Evolutionary conservation across 2,113 vertebrate genomes (phyloP).

Genomic region (Dasyornis broadbenti): DNA sequence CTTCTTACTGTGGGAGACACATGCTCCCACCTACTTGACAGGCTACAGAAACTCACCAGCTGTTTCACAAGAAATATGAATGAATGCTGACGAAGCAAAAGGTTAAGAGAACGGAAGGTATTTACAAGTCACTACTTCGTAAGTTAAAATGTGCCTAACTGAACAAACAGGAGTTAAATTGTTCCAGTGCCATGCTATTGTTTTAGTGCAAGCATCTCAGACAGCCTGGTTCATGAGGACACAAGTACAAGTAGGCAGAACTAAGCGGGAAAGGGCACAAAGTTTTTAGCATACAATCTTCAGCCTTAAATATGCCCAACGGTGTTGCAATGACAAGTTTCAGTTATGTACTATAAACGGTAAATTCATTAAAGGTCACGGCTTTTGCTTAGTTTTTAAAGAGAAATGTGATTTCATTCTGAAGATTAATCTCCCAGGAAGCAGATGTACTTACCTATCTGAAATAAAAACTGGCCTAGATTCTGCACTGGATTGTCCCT

Average conservation of each 20-base stretch:
- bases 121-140: accelerated
- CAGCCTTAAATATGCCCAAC: not conserved
- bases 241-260: not conserved
- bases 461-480: not conserved
- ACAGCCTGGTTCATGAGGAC: not conserved
- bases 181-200: not conserved
- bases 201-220: not conserved
- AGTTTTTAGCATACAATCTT: not conserved
- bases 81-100: not conserved
- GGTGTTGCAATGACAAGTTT: not conserved
- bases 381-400: not conserved
- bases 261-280: not conserved
- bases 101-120: not conserved
- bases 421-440: not conserved
- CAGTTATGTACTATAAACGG: not conserved
- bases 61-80: not conserved
- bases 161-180: not conserved
- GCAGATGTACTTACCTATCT: not conserved
- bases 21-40: not conserved
- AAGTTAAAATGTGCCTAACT: not conserved
- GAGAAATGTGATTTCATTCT: not conserved
- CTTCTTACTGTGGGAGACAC: not conserved
- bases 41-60: not conserved
- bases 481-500: not conserved
- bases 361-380: not conserved